These are phyloP conservation scores for Eutrigla gurnardus DNA, from an alignment of 2,797 vertebrate genomes.

Conservation along the genomic window DNA sequence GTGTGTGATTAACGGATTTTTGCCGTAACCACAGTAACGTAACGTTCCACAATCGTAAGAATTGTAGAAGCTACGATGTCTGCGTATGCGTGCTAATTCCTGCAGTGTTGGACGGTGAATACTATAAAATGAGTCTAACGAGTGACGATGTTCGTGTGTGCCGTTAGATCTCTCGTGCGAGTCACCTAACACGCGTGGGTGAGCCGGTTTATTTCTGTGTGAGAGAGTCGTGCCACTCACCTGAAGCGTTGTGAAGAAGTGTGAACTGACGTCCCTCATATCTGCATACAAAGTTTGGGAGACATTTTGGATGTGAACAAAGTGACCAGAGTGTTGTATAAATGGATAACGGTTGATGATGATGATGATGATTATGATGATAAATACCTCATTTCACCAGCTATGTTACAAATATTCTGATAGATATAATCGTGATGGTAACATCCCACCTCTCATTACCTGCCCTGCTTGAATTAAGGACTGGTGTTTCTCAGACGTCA, in stretches of 20 bases:
- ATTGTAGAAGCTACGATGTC: background rate
- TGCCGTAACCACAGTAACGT: no score
- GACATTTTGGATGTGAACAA: background rate
- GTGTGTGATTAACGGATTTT: background rate
- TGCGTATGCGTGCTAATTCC: background rate
- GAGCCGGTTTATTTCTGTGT: background rate
- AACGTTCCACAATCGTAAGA: background rate
- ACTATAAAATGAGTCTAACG: background rate
- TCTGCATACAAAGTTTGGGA: background rate
- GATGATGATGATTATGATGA: background rate
- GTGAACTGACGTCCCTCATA: background rate
- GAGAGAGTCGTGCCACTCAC: background rate
- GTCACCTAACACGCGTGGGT: background rate
- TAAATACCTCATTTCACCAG: background rate
- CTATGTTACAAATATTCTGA: background rate
- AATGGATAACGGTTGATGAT: background rate
- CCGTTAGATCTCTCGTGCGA: background rate
- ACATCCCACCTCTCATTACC: slow-evolving; percentile 37
- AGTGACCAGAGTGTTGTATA: background rate
- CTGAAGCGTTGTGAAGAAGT: background rate
- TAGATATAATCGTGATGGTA: background rate
- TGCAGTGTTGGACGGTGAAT: background rate
- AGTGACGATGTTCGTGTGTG: background rate
- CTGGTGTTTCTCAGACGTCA: slow-evolving; percentile 53
- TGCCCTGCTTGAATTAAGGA: slow-evolving; percentile 39